Base-by-base conservation (phyloP, 2,888 invertebrate genomes). In the Rhagium mordax region DNA sequence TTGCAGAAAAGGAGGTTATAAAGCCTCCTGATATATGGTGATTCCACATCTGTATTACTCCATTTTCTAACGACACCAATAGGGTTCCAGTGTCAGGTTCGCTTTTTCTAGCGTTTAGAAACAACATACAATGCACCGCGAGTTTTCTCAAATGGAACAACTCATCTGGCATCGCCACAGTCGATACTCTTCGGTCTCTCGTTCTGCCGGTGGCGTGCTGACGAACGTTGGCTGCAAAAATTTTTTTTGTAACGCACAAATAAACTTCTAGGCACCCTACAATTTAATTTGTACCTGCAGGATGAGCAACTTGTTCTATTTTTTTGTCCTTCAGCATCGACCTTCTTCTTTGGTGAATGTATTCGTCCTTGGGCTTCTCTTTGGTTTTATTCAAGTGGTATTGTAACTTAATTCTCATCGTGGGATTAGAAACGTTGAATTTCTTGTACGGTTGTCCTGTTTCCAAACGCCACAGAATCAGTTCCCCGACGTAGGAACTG, bases 391-490 rank as follows among this genome's bases (percentile, higher is more conserved):
- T 74, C n/a, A 88, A 88, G 83, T 81, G 89, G 86, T 90, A 91
- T 75, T 88, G 86, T 85, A 91, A 89, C 86, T 91, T 91, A 78
- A 92, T 90, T 70, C 90, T 89, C 75, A 88, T 85, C 78, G 88
- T 89, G 3, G 92, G 92, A 81, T 91, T 89, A 75, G 89, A 89
- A 77, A 91, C 91, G 70, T 85, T 84, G 77, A 85, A 87, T 70
- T 86, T 85, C 75, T 86, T 88, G 71, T 93, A 94, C 0, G 94
- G 92, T 84, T 95, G 94, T 0, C 95, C 95, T 0, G 95, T 95
- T 87, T 95, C 95, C 69, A 95, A 88, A 78, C 93, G 92, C 96
- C 96, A 96, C 78, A 96, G 89, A 21, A 96, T 89, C 60, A 96
- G 89, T 86, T 95, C 94, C 0, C 96, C 96, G 80, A 92, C 93